Base-by-base conservation (phyloP, 2,797 vertebrate species). In the Anableps anableps region DNA sequence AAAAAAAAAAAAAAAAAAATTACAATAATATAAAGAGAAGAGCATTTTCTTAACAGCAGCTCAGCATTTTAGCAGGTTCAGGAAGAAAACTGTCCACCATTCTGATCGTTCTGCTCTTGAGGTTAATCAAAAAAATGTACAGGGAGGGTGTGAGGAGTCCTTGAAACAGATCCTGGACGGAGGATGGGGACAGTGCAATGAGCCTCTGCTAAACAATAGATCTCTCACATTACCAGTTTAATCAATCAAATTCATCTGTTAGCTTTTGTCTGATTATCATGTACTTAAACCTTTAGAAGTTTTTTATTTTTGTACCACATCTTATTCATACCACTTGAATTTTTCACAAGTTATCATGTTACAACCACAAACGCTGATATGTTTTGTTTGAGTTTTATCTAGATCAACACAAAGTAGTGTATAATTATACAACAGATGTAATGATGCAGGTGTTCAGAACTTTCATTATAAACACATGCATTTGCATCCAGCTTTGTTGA, bases 241-340 rank as follows among this genome's bases (percentile, higher is more conserved):
- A 62, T 83, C 71, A 31, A 82, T 70, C 72, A 53, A 6, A 82
- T 75, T 58, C 6, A 5, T 34, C 31, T 73, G 8, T 13, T 51
- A 21, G 9, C 31, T 34, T 73, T 73, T 36, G 21, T 16, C 45
- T 50, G 14, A 9, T 45, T 72, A 16, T 45, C 29, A 72, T 8
- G 41, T 7, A 5, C 60, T 38, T 53, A 66, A 38, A 38, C 36
- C 21, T 11, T 10, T 21, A 38, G 62, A 36, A 9, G 5, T 11
- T 34, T 38, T 1, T 10, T 19, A 38, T 13, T 66, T 66, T 23
- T 1, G 1, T 17, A 60, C 34, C 11, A 1, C 5, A 2, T 41
- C 66, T 68, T n/a, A 43, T 26, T 68, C 64, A 14, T n/a, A 26
- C 9, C 21, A 26, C 21, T 70, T 41, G 66, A 70, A 11, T 2